Base-by-base conservation (phyloP, 1,140 invertebrate genomes). In the Chionoecetes opilio region DNA sequence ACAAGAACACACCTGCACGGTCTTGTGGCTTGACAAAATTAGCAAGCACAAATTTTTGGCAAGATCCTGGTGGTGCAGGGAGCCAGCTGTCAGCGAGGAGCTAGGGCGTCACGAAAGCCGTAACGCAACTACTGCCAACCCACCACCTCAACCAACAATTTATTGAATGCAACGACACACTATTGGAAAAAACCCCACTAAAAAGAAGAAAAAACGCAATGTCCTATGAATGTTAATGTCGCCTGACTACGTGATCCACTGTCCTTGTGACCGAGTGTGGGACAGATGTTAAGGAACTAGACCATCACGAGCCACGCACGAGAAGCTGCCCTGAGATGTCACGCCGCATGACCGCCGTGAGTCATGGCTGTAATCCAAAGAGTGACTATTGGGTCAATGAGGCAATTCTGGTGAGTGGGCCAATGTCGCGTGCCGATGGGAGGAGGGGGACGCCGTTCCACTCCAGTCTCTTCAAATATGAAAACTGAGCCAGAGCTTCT, bases 1-100 rank as follows among this genome's bases (percentile, higher is more conserved):
- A 75, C 63, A 75, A n/a, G 63, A n/a, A n/a, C 63, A 75, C 63
- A 75, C 63, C n/a, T 75, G n/a, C n/a, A n/a, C n/a, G 63, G 63
- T 75, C 63, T n/a, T 75, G 63, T 5, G 63, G 63, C 63, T n/a
- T 75, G 63, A 75, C 63, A n/a, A n/a, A 75, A 75, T 75, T 75
- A 75, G 63, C 63, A 75, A 75, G 63, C 21, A 26, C 21, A 75
- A 26, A 75, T 75, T 75, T 75, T 75, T 75, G 63, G 63, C 63
- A 75, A 8, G 63, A 75, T 21, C 63, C 1, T 26, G 1, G 26
- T n/a, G 63, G 63, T 75, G 63, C 21, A 26, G 63, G n/a, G 63
- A 75, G 63, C 63, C 63, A 75, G 63, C 63, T 75, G 63, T n/a
- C 63, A 75, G 63, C 63, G n/a, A 17, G 63, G 63, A 17, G 41